These are phyloP conservation scores for Psix sp. DNA, from an alignment of 1,140 invertebrate genomes.

Conservation along the genomic window DNA sequence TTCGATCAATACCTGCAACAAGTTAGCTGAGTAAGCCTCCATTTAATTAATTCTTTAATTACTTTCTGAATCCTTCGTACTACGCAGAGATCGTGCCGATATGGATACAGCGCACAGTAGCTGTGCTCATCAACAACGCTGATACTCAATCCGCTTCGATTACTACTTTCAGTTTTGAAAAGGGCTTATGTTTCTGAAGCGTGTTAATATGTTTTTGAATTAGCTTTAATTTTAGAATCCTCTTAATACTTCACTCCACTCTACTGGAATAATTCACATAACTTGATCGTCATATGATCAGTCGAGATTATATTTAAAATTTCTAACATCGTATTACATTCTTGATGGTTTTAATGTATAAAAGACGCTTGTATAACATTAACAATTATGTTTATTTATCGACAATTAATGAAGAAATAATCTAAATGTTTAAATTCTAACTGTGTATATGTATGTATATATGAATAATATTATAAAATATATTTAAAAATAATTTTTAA, in stretches of 20 bases:
- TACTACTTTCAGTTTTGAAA: conserved; percentile 56
- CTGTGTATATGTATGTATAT: too few relatives aligned
- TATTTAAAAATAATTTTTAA: too few relatives aligned
- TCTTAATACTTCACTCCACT: neutral
- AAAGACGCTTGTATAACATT: too few relatives aligned
- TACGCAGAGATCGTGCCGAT: conserved; percentile 48
- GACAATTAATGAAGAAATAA: too few relatives aligned
- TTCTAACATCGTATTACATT: neutral
- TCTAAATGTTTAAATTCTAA: too few relatives aligned
- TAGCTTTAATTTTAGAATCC: conserved; percentile 14
- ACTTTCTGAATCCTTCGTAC: conserved; percentile 59
- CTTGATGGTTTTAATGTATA: too few relatives aligned
- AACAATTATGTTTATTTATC: too few relatives aligned
- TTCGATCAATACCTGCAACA: conserved; percentile 54
- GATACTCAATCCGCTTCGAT: conserved; percentile 59
- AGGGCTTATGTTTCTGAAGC: conserved; percentile 46
- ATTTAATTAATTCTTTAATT: conserved; percentile 66
- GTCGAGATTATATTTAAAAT: neutral
- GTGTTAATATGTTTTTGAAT: conserved; percentile 45
- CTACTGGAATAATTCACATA: neutral
- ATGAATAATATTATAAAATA: too few relatives aligned
- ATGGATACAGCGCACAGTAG: conserved; percentile 59
- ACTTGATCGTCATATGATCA: neutral
- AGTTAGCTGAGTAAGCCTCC: conserved; percentile 64
- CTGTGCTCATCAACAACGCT: conserved; percentile 47